Base-by-base conservation (phyloP, 2,797 vertebrate genomes). In the Arctocebus calabarensis region DNA sequence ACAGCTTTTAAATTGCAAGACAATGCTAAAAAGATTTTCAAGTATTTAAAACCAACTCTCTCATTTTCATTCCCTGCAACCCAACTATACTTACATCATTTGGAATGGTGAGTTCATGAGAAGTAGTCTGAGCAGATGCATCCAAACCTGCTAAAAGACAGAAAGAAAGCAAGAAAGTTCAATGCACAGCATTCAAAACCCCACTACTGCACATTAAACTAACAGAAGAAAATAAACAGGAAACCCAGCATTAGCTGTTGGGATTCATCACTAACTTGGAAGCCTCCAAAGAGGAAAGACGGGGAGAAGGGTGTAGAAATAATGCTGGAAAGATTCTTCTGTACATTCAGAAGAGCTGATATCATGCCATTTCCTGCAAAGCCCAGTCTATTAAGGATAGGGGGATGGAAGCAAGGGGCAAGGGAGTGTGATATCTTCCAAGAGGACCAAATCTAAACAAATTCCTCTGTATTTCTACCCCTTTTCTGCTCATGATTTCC, bases 21-120 rank as follows among this genome's bases (percentile, higher is more conserved):
- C 13, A 66, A 10, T 57, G 10, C 71, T 74, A 2, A 34, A 68
- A 66, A 40, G 52, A n/a, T 9, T 19, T 92, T 20, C 94, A 37
- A 34, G 40, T 64, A 40, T 87, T 83, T 70, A 74, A 93, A 92
- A 34, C 27, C 22, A 71, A 91, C 66, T 74, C 14, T 86, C 16
- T 68, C 23, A 83, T 78, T 75, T 91, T 87, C 37, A 92, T 43
- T 27, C 14, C 37, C 87, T 20, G 55, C 8, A 84, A 84, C 14
- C 61, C 68, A 86, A 84, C 40, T 82, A 73, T 61, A 99, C 99
- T 99, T 98, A 99, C 99, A 98, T 99, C 99, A 32, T 99, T 99
- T 99, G 99, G 99, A 99, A 99, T 99, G 99, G 99, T 99, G 99
- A 99, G 99, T 99, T 99, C 99, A 92, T 99, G 99, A 98, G 99